Percentiles rank a stretch among this genome's conserved stretches.
Conservation (phyloP, 2,113 vertebrate species). For the Anseranas semipalmata region DNA sequence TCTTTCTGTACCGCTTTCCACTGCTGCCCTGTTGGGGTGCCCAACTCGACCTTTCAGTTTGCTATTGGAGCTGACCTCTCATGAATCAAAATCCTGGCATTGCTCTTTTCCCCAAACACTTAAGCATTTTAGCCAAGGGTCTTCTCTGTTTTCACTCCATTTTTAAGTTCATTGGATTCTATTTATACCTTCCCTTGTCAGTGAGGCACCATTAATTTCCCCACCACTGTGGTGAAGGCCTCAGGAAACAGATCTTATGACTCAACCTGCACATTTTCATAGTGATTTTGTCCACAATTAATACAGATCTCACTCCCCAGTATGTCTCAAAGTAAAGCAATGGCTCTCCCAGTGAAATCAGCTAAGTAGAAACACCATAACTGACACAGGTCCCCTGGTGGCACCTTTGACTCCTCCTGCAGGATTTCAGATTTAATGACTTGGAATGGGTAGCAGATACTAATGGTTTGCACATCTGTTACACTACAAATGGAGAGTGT, state of each 20-base stretch:
- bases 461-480: slow-evolving; percentile 71
- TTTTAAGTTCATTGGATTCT: neutral
- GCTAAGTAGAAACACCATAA: slow-evolving; percentile 30
- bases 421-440: slow-evolving; percentile 57
- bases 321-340: neutral
- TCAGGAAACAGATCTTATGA: neutral
- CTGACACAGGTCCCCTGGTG: slow-evolving; percentile 48
- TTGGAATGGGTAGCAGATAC: slow-evolving; percentile 66
- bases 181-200: neutral
- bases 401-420: slow-evolving; percentile 54
- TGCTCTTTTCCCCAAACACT: neutral
- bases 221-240: neutral
- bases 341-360: neutral
- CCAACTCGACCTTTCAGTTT: neutral
- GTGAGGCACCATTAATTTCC: neutral
- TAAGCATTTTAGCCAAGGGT: neutral
- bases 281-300: neutral
- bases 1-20: neutral
- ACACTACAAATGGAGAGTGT: slow-evolving; percentile 50
- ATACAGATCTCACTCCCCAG: neutral
- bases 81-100: neutral
- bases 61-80: neutral
- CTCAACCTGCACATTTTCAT: neutral
- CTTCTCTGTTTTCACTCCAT: neutral
- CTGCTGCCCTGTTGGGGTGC: neutral